A percentile compares a stretch with the other conserved stretches of the same genome.
phyloP scores from a whole-genome alignment of 2,888 invertebrate genomes.

The Hanleya hanleyi region DNA sequence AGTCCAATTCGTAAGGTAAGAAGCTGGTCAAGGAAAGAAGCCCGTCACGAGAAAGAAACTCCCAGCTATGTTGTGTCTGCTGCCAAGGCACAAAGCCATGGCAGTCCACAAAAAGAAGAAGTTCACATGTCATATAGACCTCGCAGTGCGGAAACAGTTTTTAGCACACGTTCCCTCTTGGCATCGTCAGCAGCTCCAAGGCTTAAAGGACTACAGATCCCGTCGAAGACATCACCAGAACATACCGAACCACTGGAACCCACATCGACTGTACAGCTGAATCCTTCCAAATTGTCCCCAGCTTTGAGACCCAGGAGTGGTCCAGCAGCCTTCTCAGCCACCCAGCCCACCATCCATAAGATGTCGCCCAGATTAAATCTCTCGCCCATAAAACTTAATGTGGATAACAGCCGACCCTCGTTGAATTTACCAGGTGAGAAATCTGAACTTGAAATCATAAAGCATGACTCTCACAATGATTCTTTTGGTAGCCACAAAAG shows the following conservation, averaged over 20 bases:
- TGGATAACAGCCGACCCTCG: too few species aligned
- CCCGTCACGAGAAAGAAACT: too few species aligned
- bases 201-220: neutral
- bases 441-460: too few species aligned
- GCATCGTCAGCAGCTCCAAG: neutral
- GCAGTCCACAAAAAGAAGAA: too few species aligned
- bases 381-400: neutral
- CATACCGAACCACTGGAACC: neutral
- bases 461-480: too few species aligned
- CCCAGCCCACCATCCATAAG: neutral
- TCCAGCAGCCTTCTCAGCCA: neutral
- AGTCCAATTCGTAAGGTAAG: too few species aligned
- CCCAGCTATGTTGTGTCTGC: too few species aligned
- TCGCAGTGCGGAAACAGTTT: neutral
- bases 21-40: too few species aligned
- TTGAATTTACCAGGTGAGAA: too few species aligned
- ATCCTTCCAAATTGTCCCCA: neutral
- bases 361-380: neutral
- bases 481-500: too few species aligned
- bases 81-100: too few species aligned
- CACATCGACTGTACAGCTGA: neutral
- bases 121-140: neutral
- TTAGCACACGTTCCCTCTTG: neutral
- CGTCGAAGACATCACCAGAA: neutral
- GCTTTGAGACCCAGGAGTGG: constrained; percentile 4